These are phyloP conservation scores for Drosophila setosimentum DNA, from an alignment of 2,888 invertebrate species.

Conservation along the genomic window DNA sequence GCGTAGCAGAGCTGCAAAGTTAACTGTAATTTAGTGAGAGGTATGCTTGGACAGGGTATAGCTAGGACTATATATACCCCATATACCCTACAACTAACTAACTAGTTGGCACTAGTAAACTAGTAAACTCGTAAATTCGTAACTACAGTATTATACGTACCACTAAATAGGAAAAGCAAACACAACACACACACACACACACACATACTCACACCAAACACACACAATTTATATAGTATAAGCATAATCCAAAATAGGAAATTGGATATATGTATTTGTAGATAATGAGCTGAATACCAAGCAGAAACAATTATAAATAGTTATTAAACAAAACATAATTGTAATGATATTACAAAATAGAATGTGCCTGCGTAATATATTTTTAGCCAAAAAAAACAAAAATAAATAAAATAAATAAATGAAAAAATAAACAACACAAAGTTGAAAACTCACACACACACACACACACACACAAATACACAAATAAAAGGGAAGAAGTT, in stretches of 20 bases:
- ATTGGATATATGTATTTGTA: constrained; percentile 65
- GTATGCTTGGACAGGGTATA: not conserved
- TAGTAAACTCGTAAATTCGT: constrained; percentile 19
- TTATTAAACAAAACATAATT: constrained; percentile 70
- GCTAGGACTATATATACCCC: not conserved
- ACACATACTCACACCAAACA: constrained; percentile 22
- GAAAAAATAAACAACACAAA: constrained; percentile 33
- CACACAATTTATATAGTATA: constrained; percentile 40
- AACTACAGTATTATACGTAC: constrained; percentile 59
- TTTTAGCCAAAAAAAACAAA: constrained; percentile 80
- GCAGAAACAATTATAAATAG: constrained; percentile 67
- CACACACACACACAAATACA: constrained; percentile 29
- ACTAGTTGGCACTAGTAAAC: constrained; percentile 33
- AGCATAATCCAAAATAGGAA: constrained; percentile 24
- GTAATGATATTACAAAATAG: constrained; percentile 84
- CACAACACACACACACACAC: not conserved
- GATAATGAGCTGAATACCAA: constrained; percentile 79
- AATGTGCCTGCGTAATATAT: constrained; percentile 85
- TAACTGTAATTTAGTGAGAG: constrained; percentile 54
- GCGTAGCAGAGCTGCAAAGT: constrained; percentile 68
- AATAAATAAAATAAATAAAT: constrained; percentile 31
- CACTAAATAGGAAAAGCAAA: constrained; percentile 38
- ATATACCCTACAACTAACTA: not conserved
- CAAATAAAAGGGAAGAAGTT: constrained; percentile 33
- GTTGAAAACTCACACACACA: constrained; percentile 48